phyloP scores from a whole-genome alignment of 2,113 vertebrate species.

The Chaenogobius annularis region DNA sequence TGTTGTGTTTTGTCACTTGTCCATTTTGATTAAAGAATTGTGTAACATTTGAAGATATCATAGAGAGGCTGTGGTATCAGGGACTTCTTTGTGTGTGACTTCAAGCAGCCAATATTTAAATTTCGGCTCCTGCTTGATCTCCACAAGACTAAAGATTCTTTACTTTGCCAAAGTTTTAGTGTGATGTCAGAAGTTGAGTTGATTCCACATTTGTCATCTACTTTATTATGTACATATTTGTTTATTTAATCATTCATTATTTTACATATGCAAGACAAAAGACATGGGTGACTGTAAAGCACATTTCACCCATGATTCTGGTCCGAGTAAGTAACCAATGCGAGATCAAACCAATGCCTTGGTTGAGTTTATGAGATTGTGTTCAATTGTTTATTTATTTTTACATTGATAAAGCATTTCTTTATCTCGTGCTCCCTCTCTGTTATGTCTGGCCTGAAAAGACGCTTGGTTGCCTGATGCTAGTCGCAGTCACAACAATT shows the following conservation, averaged over 20 bases:
- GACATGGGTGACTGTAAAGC: not conserved
- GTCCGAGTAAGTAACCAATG: not conserved
- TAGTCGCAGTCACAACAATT: conserved; percentile 55
- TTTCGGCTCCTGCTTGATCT: not conserved
- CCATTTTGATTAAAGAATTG: conserved; percentile 31
- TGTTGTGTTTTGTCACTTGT: conserved; percentile 34
- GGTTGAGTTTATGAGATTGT: not conserved
- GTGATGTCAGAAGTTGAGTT: not conserved
- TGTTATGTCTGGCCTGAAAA: conserved; percentile 40
- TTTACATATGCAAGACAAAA: not conserved
- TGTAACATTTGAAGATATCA: not conserved
- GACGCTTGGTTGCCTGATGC: conserved; percentile 34
- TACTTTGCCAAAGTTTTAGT: not conserved
- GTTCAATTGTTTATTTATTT: not conserved
- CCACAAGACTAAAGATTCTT: not conserved
- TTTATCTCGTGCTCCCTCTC: not conserved
- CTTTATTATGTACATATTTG: not conserved
- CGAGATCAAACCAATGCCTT: no score
- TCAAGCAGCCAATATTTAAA: not conserved
- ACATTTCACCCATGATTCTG: not conserved
- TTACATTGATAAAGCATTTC: not conserved
- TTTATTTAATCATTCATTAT: not conserved
- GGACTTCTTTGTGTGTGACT: not conserved
- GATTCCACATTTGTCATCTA: no score
- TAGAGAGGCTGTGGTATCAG: not conserved